These are phyloP conservation scores for Drosophila nebulosa DNA, from an alignment of 1,140 invertebrate genomes.

Conservation along the genomic window DNA sequence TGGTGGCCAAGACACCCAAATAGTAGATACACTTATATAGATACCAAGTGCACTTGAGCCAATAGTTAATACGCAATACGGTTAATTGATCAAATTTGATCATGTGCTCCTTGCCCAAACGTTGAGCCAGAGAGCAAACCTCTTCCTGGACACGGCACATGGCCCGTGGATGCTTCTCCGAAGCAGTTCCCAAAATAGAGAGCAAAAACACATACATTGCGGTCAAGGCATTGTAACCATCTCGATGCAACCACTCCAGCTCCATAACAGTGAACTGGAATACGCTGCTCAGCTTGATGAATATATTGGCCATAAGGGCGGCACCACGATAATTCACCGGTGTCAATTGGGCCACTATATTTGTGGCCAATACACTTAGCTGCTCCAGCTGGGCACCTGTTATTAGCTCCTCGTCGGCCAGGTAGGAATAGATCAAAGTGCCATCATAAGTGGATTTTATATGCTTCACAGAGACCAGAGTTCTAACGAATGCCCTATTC, in stretches of 20 bases:
- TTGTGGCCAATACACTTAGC: not conserved
- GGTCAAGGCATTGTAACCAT: slow-evolving; percentile 12
- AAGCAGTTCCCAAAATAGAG: not conserved
- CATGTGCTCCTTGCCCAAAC: not conserved
- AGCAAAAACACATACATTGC: slow-evolving; percentile 15
- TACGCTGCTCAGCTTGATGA: not conserved
- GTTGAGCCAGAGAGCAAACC: not conserved
- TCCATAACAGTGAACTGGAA: not conserved
- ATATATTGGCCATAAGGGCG: not conserved
- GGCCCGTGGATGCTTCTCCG: not conserved
- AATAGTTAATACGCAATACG: slow-evolving; percentile 7
- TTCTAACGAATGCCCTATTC: not conserved
- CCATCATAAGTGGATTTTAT: not conserved
- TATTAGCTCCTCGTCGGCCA: not conserved
- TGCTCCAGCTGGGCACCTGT: slow-evolving; percentile 21
- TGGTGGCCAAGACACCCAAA: slow-evolving; percentile 19
- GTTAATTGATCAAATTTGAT: slow-evolving; percentile 3
- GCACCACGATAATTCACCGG: slow-evolving; percentile 2
- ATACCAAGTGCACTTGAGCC: slow-evolving; percentile 17
- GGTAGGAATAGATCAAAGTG: not conserved
- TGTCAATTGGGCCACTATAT: not conserved
- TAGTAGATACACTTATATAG: slow-evolving; percentile 24
- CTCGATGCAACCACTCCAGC: slow-evolving; percentile 1
- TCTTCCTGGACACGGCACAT: slow-evolving; percentile 17
- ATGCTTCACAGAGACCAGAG: not conserved